Conservation (phyloP, 2,113 vertebrate genomes). For the Vidua macroura region DNA sequence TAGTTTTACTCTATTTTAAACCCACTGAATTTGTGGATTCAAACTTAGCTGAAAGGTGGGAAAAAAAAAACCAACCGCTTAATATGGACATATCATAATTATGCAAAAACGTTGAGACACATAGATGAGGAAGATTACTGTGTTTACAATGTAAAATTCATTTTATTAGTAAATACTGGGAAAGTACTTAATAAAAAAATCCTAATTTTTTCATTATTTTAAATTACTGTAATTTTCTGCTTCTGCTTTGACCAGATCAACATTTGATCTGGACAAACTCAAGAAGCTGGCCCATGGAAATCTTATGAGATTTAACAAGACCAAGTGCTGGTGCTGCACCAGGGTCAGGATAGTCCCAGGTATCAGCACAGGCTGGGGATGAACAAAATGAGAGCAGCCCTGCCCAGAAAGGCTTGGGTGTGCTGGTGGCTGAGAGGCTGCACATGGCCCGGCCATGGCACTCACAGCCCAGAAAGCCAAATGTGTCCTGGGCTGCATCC, state of each 20-base stretch:
- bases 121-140: neutral
- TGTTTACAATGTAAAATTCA: neutral
- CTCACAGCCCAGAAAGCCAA: neutral
- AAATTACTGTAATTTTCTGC: neutral
- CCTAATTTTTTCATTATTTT: neutral
- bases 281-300: neutral
- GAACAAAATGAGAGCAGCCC: neutral
- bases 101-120: neutral
- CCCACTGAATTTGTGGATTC: neutral
- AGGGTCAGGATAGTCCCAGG: rapidly evolving
- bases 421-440: neutral
- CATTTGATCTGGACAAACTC: neutral
- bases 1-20: neutral
- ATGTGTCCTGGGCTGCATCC: neutral
- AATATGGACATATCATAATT: neutral
- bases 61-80: neutral
- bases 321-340: neutral
- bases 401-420: neutral
- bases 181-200: neutral
- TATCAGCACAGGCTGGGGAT: neutral
- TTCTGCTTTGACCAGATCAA: neutral
- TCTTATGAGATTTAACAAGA: neutral
- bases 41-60: neutral
- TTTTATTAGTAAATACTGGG: neutral
- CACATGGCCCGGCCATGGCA: neutral